These are phyloP conservation scores for Brachionus paranguensis DNA, from an alignment of 1,140 invertebrate genomes.

Conservation along the genomic window DNA sequence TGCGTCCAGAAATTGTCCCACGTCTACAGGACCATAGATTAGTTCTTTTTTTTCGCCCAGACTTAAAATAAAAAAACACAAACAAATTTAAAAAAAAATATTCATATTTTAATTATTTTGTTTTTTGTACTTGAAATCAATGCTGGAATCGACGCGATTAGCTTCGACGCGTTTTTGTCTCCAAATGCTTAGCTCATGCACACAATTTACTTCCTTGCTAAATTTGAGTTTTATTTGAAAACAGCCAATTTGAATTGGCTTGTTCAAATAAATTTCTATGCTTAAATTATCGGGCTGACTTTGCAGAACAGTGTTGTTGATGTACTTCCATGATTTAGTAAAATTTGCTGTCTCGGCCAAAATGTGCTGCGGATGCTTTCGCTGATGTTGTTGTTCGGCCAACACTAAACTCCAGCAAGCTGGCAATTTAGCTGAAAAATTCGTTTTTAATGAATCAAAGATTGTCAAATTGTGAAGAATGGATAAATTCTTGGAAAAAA, in stretches of 20 bases:
- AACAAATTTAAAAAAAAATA: background rate
- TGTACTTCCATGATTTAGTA: slow-evolving; percentile 45
- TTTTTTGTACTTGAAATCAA: slow-evolving; percentile 41
- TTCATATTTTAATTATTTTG: no score
- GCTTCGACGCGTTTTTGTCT: slow-evolving; percentile 62
- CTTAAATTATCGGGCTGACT: slow-evolving; percentile 52
- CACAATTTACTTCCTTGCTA: slow-evolving; percentile 68
- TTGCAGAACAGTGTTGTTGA: slow-evolving; percentile 76
- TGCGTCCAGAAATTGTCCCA: background rate
- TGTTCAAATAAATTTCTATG: slow-evolving; percentile 36
- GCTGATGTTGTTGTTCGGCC: slow-evolving; percentile 72
- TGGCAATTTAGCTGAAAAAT: slow-evolving; percentile 77
- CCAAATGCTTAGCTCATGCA: slow-evolving; percentile 62
- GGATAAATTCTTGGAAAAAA: slow-evolving; percentile 55
- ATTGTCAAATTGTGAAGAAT: slow-evolving; percentile 63
- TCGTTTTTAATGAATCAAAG: slow-evolving; percentile 61
- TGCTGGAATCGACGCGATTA: slow-evolving; percentile 37
- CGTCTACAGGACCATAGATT: slow-evolving; percentile 12
- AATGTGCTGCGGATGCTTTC: slow-evolving; percentile 71
- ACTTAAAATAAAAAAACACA: background rate
- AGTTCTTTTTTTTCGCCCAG: background rate
- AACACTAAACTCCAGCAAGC: slow-evolving; percentile 84
- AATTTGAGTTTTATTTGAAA: slow-evolving; percentile 80
- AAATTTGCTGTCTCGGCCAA: slow-evolving; percentile 48
- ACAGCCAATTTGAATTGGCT: slow-evolving; percentile 67